phyloP scores from a whole-genome alignment of 1,140 invertebrate genomes.

The Pogonomyrmex californicus region DNA sequence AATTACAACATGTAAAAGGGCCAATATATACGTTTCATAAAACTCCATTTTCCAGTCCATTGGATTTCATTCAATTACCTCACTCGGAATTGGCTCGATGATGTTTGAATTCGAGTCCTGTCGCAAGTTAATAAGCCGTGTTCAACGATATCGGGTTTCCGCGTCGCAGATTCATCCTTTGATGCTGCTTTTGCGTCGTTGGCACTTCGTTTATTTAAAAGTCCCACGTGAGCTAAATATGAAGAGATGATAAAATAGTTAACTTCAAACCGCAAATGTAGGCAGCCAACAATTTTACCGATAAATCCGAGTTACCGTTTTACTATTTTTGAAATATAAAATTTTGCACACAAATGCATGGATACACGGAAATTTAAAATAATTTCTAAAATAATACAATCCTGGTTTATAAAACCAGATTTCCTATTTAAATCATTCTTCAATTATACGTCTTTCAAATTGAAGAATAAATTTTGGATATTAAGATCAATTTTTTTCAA shows the following conservation, averaged over 20 bases:
- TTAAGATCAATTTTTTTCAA: not conserved
- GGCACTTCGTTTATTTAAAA: conserved; percentile 58
- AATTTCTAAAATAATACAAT: not conserved
- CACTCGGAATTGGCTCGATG: conserved; percentile 44
- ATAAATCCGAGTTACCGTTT: not conserved
- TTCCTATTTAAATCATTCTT: not conserved
- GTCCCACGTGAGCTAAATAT: not conserved
- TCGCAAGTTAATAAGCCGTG: conserved; percentile 57
- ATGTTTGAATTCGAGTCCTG: conserved; percentile 55
- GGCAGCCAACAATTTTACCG: not conserved
- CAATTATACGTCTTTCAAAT: not conserved
- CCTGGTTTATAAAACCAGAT: not conserved
- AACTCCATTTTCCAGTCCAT: conserved; percentile 59
- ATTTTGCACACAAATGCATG: not conserved
- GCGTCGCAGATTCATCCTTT: conserved; percentile 49
- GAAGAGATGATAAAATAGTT: not conserved
- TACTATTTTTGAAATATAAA: not conserved
- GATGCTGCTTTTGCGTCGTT: conserved; percentile 42
- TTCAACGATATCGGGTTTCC: conserved; percentile 57
- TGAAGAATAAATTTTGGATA: not conserved
- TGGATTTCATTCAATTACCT: conserved; percentile 61
- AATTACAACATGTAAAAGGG: conserved; percentile 55
- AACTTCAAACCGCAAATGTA: not conserved
- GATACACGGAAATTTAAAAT: not conserved
- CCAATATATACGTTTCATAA: conserved; percentile 54